A percentile compares a stretch with the other conserved stretches of the same genome.
These are phyloP conservation scores for Desmodus rotundus DNA, from an alignment of 2,113 vertebrate genomes.

Conservation along the genomic window DNA sequence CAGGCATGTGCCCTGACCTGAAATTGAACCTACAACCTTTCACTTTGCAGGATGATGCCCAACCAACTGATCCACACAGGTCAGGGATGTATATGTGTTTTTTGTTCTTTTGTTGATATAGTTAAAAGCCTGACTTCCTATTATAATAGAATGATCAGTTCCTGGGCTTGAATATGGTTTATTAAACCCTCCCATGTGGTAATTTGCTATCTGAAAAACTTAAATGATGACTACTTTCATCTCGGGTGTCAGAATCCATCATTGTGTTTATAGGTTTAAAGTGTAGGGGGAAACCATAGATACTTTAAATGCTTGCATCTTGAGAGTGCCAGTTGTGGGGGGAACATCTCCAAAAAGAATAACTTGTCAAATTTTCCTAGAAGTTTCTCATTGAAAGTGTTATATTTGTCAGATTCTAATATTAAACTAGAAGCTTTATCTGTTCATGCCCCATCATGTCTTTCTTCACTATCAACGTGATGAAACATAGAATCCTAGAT, in stretches of 20 bases:
- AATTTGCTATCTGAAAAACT: background rate
- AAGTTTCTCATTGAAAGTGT: constrained; percentile 9
- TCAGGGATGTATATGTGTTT: background rate
- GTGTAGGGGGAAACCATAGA: background rate
- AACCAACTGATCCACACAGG: too few relatives aligned
- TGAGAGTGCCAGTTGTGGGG: background rate
- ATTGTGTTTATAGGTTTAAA: constrained; percentile 29
- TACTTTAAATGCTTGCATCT: background rate
- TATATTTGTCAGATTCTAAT: constrained; percentile 1
- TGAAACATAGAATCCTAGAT: background rate
- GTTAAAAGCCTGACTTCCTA: background rate
- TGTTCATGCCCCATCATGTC: background rate
- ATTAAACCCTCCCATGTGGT: background rate
- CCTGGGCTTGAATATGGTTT: background rate
- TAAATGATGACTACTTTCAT: background rate
- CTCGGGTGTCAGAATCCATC: background rate
- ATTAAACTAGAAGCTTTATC: constrained; percentile 1
- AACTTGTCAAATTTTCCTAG: constrained; percentile 1
- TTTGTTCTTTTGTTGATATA: background rate
- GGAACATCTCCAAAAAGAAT: background rate
- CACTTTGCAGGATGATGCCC: too few relatives aligned
- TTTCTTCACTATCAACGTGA: background rate
- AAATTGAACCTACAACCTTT: too few relatives aligned
- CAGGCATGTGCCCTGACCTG: too few relatives aligned
- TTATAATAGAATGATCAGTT: background rate